Base-by-base conservation (phyloP, 2,113 vertebrate genomes). In the Takifugu bimaculatus region DNA sequence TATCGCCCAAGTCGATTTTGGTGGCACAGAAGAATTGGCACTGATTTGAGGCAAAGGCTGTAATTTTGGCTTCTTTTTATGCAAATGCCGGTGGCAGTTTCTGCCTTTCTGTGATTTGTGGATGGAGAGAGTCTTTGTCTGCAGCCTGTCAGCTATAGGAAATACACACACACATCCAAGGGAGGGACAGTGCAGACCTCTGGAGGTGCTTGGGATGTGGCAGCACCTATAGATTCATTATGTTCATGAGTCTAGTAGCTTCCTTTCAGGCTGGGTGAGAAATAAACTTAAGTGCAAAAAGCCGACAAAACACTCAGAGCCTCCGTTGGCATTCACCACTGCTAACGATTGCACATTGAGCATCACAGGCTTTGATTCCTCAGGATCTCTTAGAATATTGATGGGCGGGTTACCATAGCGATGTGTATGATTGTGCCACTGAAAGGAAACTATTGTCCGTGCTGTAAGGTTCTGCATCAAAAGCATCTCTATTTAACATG, bases 401-500 rank as follows among this genome's bases (percentile, higher is more conserved):
- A 79, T 68, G 27, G 32, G 20, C 64, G 65, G 11, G 69, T 81
- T 78, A 57, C 74, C 72, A 81, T 78, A 73, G 77, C 59, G 53
- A 82, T 65, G 45, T 57, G 39, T 69, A 62, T 53, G 74, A 72
- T 63, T 53, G 45, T 63, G 65, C 60, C 50, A 52, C 68, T 65
- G 74, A 76, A 78, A 82, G 75, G 77, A 85, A 78, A 74, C 81
- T 50, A 65, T 65, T 69, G 78, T 79, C 66, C 72, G 53, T 63
- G 60, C 65, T 39, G 69, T 68, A 44, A 77, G 54, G 70, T 60
- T 79, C 56, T 13, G 25, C 51, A 70, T 84, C 81, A 68, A 72
- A 78, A 43, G 57, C 72, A 57, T 82, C 79, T 80, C 79, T 56
- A 15, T 75, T 64, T 43, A 47, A 55, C 55, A 69, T 39, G 65